phyloP scores from a whole-genome alignment of 2,888 invertebrate genomes.

The Metopia argyrocephala region DNA sequence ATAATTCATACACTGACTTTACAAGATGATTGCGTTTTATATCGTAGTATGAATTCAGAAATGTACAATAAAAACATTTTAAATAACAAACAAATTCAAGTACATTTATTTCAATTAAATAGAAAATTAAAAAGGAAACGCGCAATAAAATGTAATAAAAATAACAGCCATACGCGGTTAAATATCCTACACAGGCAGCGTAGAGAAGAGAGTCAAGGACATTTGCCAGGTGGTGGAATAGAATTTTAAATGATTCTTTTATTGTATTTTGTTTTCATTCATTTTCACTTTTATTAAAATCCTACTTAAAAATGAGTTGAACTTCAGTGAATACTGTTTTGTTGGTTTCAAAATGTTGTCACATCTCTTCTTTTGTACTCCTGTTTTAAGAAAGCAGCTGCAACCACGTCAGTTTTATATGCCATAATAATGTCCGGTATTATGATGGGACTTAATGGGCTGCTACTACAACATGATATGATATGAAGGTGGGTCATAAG shows the following conservation, averaged over 20 bases:
- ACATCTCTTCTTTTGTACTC: no score
- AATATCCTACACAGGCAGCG: not conserved
- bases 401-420: no score
- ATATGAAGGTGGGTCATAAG: no score
- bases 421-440: no score
- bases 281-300: not conserved
- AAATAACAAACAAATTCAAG: not conserved
- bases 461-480: no score
- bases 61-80: not conserved
- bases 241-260: not conserved
- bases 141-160: not conserved
- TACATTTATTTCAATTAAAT: constrained; percentile 53
- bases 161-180: not conserved
- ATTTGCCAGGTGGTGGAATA: not conserved
- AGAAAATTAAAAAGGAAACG: not conserved
- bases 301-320: not conserved
- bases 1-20: not conserved
- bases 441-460: no score
- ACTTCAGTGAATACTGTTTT: no score
- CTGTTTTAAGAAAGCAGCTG: no score
- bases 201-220: constrained; percentile 5
- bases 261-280: no score
- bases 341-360: no score
- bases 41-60: no score
- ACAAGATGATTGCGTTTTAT: no score